phyloP scores from a whole-genome alignment of 1,140 invertebrate genomes.

The Heliconius eleuchia region DNA sequence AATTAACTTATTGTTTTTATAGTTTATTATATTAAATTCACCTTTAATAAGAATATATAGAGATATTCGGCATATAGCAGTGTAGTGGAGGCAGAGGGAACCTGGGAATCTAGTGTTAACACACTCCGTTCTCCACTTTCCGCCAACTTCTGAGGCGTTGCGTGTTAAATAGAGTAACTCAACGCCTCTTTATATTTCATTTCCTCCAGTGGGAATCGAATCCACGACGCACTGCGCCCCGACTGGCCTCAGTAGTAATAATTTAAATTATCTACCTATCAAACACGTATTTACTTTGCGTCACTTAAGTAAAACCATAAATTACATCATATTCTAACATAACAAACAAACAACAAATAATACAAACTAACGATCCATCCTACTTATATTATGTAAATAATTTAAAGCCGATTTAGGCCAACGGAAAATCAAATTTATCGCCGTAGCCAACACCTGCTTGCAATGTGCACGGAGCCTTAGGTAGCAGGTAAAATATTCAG shows the following conservation, averaged over 20 bases:
- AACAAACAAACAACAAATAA: background rate
- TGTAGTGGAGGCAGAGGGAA: too few relatives aligned
- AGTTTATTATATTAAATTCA: background rate
- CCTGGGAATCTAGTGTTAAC: too few relatives aligned
- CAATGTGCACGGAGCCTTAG: conserved; percentile 29
- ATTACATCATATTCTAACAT: background rate
- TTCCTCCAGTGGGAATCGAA: too few relatives aligned
- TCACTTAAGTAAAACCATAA: background rate
- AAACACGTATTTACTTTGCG: too few relatives aligned
- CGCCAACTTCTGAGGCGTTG: too few relatives aligned
- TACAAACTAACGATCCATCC: background rate
- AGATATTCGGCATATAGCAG: background rate
- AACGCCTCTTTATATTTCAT: too few relatives aligned
- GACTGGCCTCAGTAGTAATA: too few relatives aligned
- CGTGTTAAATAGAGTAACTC: too few relatives aligned
- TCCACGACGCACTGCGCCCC: too few relatives aligned
- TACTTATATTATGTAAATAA: conserved; percentile 2
- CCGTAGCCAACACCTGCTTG: conserved; percentile 11
- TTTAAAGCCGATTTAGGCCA: conserved; percentile 6
- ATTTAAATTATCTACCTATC: too few relatives aligned
- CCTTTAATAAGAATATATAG: background rate
- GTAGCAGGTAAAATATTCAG: conserved; percentile 61
- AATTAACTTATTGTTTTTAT: background rate
- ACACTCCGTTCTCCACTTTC: too few relatives aligned
- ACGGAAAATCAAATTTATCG: conserved; percentile 16